Conservation (phyloP, 2,797 vertebrate species). For the Pantherophis alleghaniensis region DNA sequence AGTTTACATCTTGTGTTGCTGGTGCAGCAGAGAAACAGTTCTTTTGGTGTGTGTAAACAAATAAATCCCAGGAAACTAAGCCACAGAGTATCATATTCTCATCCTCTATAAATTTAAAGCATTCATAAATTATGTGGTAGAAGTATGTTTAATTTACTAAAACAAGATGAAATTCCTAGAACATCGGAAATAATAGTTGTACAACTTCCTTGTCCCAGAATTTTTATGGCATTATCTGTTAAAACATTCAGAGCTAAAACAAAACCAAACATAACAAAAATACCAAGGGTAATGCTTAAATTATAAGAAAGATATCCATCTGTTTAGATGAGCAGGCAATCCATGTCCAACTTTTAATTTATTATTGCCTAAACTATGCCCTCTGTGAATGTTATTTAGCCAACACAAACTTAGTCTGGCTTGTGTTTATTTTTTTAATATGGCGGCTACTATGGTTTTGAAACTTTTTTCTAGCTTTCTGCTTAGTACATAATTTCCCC, state of each 20-base stretch:
- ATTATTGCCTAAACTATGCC: constrained; percentile 27
- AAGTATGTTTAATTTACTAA: constrained; percentile 34
- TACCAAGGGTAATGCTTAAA: constrained; percentile 21
- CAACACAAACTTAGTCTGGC: constrained; percentile 20
- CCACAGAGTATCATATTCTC: constrained; percentile 11
- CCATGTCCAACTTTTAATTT: constrained; percentile 19
- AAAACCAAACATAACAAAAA: constrained; percentile 4
- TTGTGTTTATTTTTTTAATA: constrained; percentile 1
- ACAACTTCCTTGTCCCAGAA: neutral
- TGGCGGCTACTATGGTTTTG: neutral
- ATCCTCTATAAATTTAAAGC: constrained; percentile 20
- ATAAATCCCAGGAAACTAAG: constrained; percentile 30
- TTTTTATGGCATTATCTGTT: neutral
- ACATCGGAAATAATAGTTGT: neutral
- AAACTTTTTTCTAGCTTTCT: constrained; percentile 23
- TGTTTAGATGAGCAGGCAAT: constrained; percentile 4
- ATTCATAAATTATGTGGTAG: neutral
- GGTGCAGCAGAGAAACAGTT: constrained; percentile 31
- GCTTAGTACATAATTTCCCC: neutral
- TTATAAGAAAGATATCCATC: constrained; percentile 41
- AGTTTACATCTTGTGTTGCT: constrained; percentile 9
- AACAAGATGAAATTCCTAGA: constrained; percentile 27
- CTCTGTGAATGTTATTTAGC: constrained; percentile 36
- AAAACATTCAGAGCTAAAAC: constrained; percentile 25
- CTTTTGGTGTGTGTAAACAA: constrained; percentile 10